Evolutionary conservation across 2,888 invertebrate genomes (phyloP).

Genomic region (Epinotia bilunana): DNA sequence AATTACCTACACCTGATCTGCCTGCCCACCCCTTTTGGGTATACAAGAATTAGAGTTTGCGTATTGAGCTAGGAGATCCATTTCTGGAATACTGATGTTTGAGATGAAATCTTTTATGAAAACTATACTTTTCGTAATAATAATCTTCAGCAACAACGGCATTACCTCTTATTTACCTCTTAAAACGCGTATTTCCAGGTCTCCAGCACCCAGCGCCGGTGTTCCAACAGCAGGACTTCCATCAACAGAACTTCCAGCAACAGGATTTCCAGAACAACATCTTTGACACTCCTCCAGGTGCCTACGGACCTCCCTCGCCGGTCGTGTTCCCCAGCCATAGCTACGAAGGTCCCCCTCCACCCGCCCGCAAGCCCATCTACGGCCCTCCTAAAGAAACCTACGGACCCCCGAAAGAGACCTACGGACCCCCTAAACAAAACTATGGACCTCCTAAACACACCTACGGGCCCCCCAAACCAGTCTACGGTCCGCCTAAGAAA

Average conservation of each 20-base stretch:
- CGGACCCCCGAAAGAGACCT: constrained; percentile 64
- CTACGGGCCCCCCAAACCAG: constrained; percentile 74
- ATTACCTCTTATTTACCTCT: not conserved
- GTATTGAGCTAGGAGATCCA: too few species aligned
- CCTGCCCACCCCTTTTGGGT: too few species aligned
- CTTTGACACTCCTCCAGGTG: constrained; percentile 66
- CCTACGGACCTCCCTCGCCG: constrained; percentile 82
- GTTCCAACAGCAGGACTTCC: constrained; percentile 64
- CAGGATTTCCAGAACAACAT: constrained; percentile 49
- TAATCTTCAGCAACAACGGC: too few species aligned
- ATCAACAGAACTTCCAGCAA: constrained; percentile 57
- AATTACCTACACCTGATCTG: too few species aligned
- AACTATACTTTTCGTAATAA: too few species aligned
- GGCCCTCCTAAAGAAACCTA: constrained; percentile 54
- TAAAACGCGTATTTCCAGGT: constrained; percentile 70
- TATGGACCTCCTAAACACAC: constrained; percentile 77
- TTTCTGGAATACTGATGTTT: too few species aligned
- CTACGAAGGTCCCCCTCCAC: constrained; percentile 83
- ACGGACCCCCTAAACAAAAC: constrained; percentile 68
- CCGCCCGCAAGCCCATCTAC: constrained; percentile 66
- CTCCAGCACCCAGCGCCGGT: constrained; percentile 80
- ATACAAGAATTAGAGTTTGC: too few species aligned
- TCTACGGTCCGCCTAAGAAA: constrained; percentile 69
- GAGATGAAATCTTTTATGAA: too few species aligned
- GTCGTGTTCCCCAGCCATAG: constrained; percentile 69